Base-by-base conservation (phyloP, 2,888 invertebrate species). In the Mythimna albipuncta region DNA sequence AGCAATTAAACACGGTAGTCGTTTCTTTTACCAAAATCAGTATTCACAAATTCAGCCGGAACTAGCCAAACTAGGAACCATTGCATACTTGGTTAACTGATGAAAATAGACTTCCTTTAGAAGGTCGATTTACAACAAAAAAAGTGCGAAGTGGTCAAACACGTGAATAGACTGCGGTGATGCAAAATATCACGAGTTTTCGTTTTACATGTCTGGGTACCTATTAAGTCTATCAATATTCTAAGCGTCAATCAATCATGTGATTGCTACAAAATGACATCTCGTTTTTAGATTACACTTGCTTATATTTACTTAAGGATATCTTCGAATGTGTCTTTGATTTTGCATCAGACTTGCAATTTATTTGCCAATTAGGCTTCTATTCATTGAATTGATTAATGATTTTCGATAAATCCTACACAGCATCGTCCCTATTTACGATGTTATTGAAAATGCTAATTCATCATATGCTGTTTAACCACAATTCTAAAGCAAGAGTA, bases 401-500 rank as follows among this genome's bases (percentile, higher is more conserved):
- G 64, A 50, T 69, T 54, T 70, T 58, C 57, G 10, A 64, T 67
- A 66, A 81, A 64, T 77, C 38, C 63, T 50, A 11, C n/a, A 35
- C 19, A 59, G 5, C 54, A 68, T 72, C 38, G 38, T 75, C 35
- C 64, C 35, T 62, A 67, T 66, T 68, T 55, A 32, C 47, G 62
- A 21, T 55, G 62, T 71, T 66, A 65, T 83, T 83, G 75, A 81
- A 81, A 75, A 70, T 38, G 72, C 50, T 58, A 50, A 83, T 83
- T 83, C 72, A 81, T 79, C 81, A 75, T 77, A 64, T 44, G n/a
- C 71, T 41, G 58, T 74, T 72, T 58, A 64, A 10, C 58, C 32
- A 52, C 50, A 16, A 57, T 68, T 72, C 72, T 55, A 59, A 59
- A 55, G 75, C 68, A 79, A 66, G 38, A 69, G 70, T 65, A 72